These are phyloP conservation scores for Arctia plantaginis DNA, from an alignment of 2,888 invertebrate genomes.

Conservation along the genomic window DNA sequence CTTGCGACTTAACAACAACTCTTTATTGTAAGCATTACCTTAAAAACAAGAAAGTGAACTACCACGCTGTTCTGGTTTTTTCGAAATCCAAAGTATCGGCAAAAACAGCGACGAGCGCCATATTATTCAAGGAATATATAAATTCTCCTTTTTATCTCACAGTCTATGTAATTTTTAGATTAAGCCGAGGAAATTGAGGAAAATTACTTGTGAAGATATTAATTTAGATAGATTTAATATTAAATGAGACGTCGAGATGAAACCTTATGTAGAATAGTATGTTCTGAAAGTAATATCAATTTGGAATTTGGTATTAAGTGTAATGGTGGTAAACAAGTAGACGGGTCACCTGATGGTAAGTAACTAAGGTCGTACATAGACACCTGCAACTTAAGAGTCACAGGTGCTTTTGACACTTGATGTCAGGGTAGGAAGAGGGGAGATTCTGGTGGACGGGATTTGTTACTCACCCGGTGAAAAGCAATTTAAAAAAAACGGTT, in stretches of 20 bases:
- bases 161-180: conserved; percentile 24
- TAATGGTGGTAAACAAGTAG: too few species aligned
- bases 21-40: background rate
- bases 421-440: too few species aligned
- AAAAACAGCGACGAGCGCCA: conserved; percentile 11
- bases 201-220: conserved; percentile 39
- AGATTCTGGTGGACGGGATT: too few species aligned
- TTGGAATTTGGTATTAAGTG: background rate
- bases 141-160: conserved; percentile 20
- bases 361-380: too few species aligned
- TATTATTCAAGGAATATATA: conserved; percentile 14
- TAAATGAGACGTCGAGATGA: conserved; percentile 28
- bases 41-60: background rate
- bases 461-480: too few species aligned
- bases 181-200: conserved; percentile 31
- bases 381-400: too few species aligned
- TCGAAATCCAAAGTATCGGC: background rate
- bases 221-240: conserved; percentile 40
- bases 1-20: background rate
- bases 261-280: conserved; percentile 31
- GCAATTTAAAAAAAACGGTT: too few species aligned
- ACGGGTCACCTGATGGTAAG: too few species aligned
- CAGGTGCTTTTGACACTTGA: too few species aligned
- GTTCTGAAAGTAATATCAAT: conserved; percentile 39
- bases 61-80: background rate